A percentile compares a stretch with the other conserved stretches of the same genome.
These are phyloP conservation scores for Pseudoatta argentina DNA, from an alignment of 1,140 invertebrate species.

Conservation along the genomic window DNA sequence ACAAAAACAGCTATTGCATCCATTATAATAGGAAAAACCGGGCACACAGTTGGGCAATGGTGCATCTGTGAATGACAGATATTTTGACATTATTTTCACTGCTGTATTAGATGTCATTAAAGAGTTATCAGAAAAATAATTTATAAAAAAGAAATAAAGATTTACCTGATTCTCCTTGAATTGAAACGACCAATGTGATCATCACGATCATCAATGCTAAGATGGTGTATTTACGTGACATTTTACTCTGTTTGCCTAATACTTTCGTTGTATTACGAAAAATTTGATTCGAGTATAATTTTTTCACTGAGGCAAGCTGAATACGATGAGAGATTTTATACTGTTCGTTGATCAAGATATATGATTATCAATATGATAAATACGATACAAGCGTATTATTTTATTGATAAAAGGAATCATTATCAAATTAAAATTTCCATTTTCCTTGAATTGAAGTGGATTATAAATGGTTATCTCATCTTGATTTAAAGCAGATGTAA, in stretches of 20 bases:
- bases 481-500: no score
- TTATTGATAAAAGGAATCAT: background rate
- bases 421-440: no score
- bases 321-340: background rate
- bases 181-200: background rate
- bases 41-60: background rate
- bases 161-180: constrained; percentile 9
- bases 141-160: background rate
- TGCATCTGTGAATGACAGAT: background rate
- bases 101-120: background rate
- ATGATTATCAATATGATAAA: background rate
- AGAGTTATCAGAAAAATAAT: background rate
- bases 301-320: background rate
- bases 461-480: no score
- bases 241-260: background rate
- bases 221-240: background rate
- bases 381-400: background rate
- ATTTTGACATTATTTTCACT: background rate
- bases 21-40: background rate
- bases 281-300: background rate
- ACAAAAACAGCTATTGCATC: background rate
- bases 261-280: background rate
- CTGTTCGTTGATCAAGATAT: background rate
- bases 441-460: no score
- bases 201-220: background rate